These are phyloP conservation scores for Rapana venosa DNA, from an alignment of 2,888 invertebrate genomes.

Conservation along the genomic window DNA sequence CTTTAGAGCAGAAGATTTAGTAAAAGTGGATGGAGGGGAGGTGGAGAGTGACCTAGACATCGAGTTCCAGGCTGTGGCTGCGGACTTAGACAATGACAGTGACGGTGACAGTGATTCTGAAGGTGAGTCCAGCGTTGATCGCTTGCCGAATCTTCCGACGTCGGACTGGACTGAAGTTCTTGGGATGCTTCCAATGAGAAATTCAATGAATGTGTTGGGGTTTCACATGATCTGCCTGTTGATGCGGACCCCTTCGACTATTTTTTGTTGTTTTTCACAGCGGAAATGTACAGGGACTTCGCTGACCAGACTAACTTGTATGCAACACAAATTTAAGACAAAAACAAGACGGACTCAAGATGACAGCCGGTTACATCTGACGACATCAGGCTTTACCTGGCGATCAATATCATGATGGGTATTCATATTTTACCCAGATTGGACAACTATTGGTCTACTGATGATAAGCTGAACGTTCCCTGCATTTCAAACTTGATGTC, in stretches of 20 bases:
- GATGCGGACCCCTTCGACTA: constrained; percentile 4
- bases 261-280: constrained; percentile 27
- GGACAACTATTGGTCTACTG: constrained; percentile 33
- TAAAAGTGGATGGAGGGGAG: neutral
- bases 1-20: neutral
- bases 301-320: constrained; percentile 23
- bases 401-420: constrained; percentile 38
- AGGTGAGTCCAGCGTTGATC: neutral
- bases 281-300: neutral
- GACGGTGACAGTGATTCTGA: constrained; percentile 1
- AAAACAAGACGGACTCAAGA: constrained; percentile 3
- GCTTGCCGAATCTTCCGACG: neutral
- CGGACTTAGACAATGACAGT: neutral
- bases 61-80: neutral
- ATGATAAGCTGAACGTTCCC: constrained; percentile 28
- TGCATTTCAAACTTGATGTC: constrained; percentile 29
- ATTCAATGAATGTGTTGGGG: neutral
- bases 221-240: neutral
- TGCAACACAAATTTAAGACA: neutral
- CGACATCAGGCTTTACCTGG: constrained; percentile 25
- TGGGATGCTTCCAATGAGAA: neutral
- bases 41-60: constrained; percentile 21
- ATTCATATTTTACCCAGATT: constrained; percentile 18
- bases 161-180: neutral
- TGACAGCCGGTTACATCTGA: constrained; percentile 23